phyloP scores from a whole-genome alignment of 2,797 vertebrate genomes.

The Dendrocincla tyrannina region DNA sequence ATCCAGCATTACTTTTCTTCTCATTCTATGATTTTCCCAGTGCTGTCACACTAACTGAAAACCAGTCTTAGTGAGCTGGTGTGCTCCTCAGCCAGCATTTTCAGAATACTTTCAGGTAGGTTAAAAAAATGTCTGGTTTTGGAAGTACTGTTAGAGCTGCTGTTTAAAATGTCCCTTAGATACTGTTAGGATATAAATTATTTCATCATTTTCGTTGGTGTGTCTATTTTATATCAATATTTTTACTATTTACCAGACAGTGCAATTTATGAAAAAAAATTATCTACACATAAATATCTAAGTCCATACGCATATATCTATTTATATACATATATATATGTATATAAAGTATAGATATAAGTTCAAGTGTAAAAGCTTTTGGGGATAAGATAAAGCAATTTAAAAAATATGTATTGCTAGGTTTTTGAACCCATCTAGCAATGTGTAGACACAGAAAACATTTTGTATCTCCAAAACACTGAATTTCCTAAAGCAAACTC shows the following conservation, averaged over 20 bases:
- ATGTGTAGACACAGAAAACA: background rate
- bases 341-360: background rate
- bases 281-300: background rate
- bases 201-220: background rate
- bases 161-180: background rate
- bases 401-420: background rate
- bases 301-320: background rate
- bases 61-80: background rate
- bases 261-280: background rate
- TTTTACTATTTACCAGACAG: background rate
- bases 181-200: background rate
- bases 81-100: background rate
- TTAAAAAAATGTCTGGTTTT: background rate
- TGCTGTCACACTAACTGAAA: background rate
- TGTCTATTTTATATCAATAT: background rate
- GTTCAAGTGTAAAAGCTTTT: background rate
- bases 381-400: background rate
- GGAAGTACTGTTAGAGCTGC: background rate
- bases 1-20: background rate
- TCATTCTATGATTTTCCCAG: background rate
- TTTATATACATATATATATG: background rate
- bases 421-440: background rate
- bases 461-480: background rate
- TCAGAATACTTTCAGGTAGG: background rate
- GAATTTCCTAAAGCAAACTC: background rate